These are phyloP conservation scores for Tangara arthus DNA, from an alignment of 2,797 vertebrate species.

Conservation along the genomic window DNA sequence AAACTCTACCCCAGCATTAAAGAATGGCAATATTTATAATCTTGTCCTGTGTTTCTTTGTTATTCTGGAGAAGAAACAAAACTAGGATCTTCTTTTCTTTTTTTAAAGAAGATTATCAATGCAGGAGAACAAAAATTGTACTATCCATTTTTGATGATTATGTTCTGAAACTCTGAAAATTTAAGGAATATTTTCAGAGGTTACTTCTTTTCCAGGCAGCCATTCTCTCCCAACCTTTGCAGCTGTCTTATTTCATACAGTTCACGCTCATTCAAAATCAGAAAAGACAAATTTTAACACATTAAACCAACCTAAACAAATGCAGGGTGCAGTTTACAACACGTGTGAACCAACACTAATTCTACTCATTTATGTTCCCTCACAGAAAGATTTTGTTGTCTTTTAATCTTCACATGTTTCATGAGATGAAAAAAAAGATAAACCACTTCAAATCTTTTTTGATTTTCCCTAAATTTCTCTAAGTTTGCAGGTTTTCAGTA, in stretches of 20 bases:
- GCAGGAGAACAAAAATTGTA: background rate
- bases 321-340: background rate
- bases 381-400: background rate
- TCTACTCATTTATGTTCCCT: background rate
- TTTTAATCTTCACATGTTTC: background rate
- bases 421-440: background rate
- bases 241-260: background rate
- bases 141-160: background rate
- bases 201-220: background rate
- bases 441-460: background rate
- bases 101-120: background rate
- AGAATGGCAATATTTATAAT: background rate
- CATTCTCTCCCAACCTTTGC: background rate
- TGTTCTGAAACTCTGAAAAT: background rate
- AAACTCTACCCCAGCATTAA: background rate
- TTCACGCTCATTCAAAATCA: background rate
- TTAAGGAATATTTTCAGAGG: background rate
- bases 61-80: background rate
- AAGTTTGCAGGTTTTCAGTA: background rate
- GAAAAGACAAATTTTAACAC: background rate
- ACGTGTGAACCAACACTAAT: background rate
- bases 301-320: background rate
- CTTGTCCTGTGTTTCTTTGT: background rate
- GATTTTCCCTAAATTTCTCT: background rate
- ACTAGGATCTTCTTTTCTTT: background rate